Base-by-base conservation (phyloP, 2,113 vertebrate genomes). In the Gallinago jamesoni region DNA sequence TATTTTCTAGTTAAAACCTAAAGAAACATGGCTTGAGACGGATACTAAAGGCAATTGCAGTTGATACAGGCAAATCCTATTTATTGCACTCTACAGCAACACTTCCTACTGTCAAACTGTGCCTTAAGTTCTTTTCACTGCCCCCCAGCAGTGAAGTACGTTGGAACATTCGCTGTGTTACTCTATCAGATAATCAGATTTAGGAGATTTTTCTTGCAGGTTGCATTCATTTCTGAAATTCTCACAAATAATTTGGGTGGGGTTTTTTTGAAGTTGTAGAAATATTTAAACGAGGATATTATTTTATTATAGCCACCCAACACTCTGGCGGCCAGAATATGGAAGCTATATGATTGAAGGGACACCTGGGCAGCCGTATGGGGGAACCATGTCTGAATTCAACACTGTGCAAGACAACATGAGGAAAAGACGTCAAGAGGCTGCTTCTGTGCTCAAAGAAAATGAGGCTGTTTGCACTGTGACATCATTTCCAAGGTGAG, bases 401-500 rank as follows among this genome's bases (percentile, higher is more conserved):
- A 99, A 99, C 98, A 99, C 99, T 1, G 99, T 99, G 12, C 99
- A 99, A 94, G 99, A 99, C 95, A 99, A 99, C 97, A 99, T 99
- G 99, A 98, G 98, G 59, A 99, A 99, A 96, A 98, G 99, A 75
- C 97, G 99, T 20, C 98, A 97, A 86, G 99, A 99, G 94, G 99
- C 99, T 0, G 99, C 98, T 1, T 99, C 99, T 11, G 95, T 99
- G 16, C 97, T 99, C 33, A 98, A 97, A 78, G 96, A 98, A 76
- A 98, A 99, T 64, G 98, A 99, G 92, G 99, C 98, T 12, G 89
- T 99, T 72, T 99, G 99, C 96, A 99, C 99, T 27, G 98, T 99
- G 82, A 99, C 99, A 0, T 98, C 99, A 31, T 99, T 99, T 95
- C 99, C 99, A 97, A 99, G 99, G 99, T 99, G 91, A 95, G 91